phyloP scores from a whole-genome alignment of 2,888 invertebrate genomes.

The Papilio gigon region DNA sequence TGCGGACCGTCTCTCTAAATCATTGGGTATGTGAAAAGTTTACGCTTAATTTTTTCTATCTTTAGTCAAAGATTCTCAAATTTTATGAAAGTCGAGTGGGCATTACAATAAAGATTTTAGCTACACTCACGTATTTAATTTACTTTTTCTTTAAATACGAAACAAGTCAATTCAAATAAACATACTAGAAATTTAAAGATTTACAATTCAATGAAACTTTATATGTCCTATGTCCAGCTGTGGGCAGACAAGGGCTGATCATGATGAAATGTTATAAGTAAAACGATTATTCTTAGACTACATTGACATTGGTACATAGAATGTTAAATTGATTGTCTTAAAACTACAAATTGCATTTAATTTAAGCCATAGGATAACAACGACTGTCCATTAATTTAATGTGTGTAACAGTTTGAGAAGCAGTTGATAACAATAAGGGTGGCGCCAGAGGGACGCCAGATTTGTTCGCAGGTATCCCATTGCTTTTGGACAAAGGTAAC shows the following conservation, averaged over 20 bases:
- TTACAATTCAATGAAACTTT: too few species aligned
- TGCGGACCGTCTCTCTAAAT: conserved; percentile 66
- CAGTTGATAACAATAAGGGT: conserved; percentile 54
- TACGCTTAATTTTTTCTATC: conserved; percentile 58
- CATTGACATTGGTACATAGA: not conserved
- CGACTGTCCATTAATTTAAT: not conserved
- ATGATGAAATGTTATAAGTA: too few species aligned
- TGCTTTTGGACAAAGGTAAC: conserved; percentile 39
- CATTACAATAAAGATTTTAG: too few species aligned
- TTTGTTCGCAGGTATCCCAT: conserved; percentile 61
- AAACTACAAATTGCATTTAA: too few species aligned
- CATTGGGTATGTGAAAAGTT: conserved; percentile 69
- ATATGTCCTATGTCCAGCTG: too few species aligned
- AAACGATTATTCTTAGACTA: too few species aligned
- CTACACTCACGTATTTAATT: too few species aligned
- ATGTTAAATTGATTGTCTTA: too few species aligned
- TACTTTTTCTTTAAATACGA: conserved; percentile 30
- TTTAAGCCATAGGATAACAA: not conserved
- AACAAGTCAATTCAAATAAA: not conserved
- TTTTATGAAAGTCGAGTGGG: conserved; percentile 8
- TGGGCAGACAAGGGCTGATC: too few species aligned
- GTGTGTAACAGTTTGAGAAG: conserved; percentile 55
- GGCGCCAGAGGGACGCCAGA: conserved; percentile 68
- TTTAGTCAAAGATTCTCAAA: conserved; percentile 50
- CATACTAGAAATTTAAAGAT: not conserved